Percentiles rank a stretch among this genome's conserved stretches.
Evolutionary conservation across 2,113 vertebrate genomes (phyloP).

Genomic region (Neotoma lepida): DNA sequence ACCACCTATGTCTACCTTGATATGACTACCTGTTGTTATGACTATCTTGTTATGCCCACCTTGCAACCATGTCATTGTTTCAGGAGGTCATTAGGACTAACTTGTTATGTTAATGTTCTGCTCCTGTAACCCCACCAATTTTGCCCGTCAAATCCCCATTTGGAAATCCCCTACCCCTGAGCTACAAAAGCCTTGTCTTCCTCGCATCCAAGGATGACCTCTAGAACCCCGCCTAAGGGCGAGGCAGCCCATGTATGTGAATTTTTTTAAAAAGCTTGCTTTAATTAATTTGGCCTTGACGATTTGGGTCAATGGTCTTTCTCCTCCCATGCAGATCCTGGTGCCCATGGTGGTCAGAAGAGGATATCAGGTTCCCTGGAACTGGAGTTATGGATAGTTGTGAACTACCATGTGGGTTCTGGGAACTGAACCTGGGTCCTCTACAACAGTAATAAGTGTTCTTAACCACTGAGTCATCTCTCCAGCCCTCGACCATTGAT

Average conservation of each 20-base stretch:
- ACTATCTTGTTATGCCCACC: neutral
- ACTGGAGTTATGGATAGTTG: neutral
- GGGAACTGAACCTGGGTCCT: neutral
- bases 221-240: neutral
- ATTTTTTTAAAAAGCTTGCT: neutral
- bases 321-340: neutral
- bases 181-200: neutral
- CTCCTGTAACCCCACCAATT: neutral
- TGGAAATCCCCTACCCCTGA: neutral
- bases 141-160: neutral
- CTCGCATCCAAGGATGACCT: neutral
- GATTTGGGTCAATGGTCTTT: neutral
- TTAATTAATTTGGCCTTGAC: neutral
- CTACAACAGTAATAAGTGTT: neutral
- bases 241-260: neutral
- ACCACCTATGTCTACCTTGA: neutral
- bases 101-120: neutral
- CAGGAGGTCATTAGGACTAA: neutral
- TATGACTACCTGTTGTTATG: neutral
- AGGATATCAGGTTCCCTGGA: neutral
- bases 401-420: neutral
- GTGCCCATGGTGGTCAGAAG: neutral
- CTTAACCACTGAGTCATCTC: neutral
- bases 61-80: neutral
- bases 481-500: neutral